These are phyloP conservation scores for Melanchra persicariae DNA, from an alignment of 2,888 invertebrate species.

Conservation along the genomic window DNA sequence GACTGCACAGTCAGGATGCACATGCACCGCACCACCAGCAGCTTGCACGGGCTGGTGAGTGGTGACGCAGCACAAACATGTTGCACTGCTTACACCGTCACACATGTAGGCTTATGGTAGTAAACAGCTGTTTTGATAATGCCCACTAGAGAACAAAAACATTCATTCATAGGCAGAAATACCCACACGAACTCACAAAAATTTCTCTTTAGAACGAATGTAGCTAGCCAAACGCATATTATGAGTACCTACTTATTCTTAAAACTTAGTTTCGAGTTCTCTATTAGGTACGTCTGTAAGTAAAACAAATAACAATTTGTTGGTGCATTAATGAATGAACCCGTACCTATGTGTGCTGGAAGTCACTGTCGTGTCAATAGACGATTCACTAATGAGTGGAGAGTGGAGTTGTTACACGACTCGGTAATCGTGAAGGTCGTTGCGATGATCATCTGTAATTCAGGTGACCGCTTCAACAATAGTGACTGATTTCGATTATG, in stretches of 20 bases:
- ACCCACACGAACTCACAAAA: constrained; percentile 4
- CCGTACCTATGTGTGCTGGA: constrained; percentile 31
- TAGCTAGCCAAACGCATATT: constrained; percentile 2
- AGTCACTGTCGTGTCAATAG: constrained; percentile 47
- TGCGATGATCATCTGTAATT: constrained; percentile 39
- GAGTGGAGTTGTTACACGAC: constrained; percentile 36
- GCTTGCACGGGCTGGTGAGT: constrained; percentile 27
- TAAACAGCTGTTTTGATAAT: constrained; percentile 38
- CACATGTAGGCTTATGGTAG: constrained; percentile 9
- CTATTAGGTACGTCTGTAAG: constrained; percentile 35
- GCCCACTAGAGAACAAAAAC: constrained; percentile 1
- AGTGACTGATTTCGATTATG: constrained; percentile 5
- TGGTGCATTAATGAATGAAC: constrained; percentile 53
- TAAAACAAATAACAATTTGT: constrained; percentile 53
- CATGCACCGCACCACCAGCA: constrained; percentile 42
- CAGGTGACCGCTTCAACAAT: constrained; percentile 33
- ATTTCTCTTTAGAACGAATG: constrained; percentile 1
- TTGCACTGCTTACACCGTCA: neutral
- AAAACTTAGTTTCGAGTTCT: constrained; percentile 29
- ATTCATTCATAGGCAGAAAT: constrained; percentile 35
- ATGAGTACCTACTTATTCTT: constrained; percentile 10
- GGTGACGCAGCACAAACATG: constrained; percentile 33
- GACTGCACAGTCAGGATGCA: constrained; percentile 63
- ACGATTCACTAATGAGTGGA: constrained; percentile 47
- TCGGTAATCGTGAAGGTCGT: constrained; percentile 32